A percentile compares a stretch with the other conserved stretches of the same genome.
Conservation (phyloP, 1,140 invertebrate species). For the Camponotus pennsylvanicus region DNA sequence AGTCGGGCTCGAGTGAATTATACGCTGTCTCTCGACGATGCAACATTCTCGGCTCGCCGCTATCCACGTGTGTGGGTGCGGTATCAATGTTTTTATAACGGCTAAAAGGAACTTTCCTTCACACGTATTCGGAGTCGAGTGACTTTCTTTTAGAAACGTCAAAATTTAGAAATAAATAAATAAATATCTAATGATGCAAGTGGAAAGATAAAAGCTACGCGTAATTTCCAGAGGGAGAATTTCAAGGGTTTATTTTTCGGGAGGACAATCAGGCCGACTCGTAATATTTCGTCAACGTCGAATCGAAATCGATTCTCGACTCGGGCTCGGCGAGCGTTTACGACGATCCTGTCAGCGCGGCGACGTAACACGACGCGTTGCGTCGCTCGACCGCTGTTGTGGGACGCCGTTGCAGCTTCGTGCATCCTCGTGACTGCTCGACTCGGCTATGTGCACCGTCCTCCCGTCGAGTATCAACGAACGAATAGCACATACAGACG, state of each 20-base stretch:
- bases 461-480: constrained; percentile 48
- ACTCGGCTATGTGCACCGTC: constrained; percentile 61
- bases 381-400: constrained; percentile 66
- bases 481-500: constrained; percentile 12
- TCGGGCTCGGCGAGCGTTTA: constrained; percentile 32
- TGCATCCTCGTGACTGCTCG: constrained; percentile 59
- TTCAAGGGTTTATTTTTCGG: background rate
- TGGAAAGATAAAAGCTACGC: background rate
- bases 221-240: background rate
- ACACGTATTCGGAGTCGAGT: background rate
- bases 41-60: constrained; percentile 12
- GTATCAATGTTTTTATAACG: background rate
- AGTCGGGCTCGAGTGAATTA: constrained; percentile 59
- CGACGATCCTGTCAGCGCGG: constrained; percentile 55
- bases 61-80: background rate
- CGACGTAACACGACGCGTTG: constrained; percentile 70
- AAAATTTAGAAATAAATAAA: constrained; percentile 1
- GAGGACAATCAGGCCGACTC: background rate
- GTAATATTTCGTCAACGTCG: background rate
- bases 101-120: background rate
- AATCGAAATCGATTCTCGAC: constrained; percentile 21
- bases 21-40: constrained; percentile 30
- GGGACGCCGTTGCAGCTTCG: constrained; percentile 63
- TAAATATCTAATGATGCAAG: background rate
- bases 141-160: background rate